Base-by-base conservation (phyloP, 2,113 vertebrate genomes). In the Oreochromis niloticus region DNA sequence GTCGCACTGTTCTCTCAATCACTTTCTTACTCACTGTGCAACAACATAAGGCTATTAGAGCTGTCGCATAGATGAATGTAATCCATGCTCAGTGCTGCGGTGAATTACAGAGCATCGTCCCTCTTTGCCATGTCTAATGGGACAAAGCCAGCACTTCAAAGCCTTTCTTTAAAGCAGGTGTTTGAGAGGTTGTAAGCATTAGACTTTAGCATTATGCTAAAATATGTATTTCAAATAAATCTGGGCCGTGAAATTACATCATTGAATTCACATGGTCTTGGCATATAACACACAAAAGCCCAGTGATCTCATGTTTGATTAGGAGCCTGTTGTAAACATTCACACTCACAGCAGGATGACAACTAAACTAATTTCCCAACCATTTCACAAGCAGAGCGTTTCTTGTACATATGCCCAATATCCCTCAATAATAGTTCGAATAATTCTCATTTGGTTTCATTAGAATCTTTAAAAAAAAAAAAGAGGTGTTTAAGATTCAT, bases 11-110 rank as follows among this genome's bases (percentile, higher is more conserved):
- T 88, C 80, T 89, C 85, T 89, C 89, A 87, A 80, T 92, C 87
- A 73, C 90, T 80, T 80, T 83, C 78, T 63, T 71, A 50, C 89
- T 88, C 83, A 66, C 82, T 73, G 78, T 6, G 41, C 80, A 82
- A 68, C 84, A 91, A 83, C 91, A 90, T 84, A 83, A 92, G 88
- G 93, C 91, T 86, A 87, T 95, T 93, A 94, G 79, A 84, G 61
- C 75, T 66, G 83, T 59, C 6, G 34, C 39, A 13, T 36, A 81
- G 81, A 92, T 83, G 84, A 93, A 86, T 91, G 86, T 88, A 91
- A 91, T 86, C 87, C 90, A 86, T 68, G 82, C 66, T 80, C 63
- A 56, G 83, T 5, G 80, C 83, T 85, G 82, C 32, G 30, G 80
- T 81, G 80, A 66, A 85, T 89, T 57, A 89, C 84, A 57, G 32